Conservation (phyloP, 1,140 invertebrate genomes). For the Megalopta genalis region DNA sequence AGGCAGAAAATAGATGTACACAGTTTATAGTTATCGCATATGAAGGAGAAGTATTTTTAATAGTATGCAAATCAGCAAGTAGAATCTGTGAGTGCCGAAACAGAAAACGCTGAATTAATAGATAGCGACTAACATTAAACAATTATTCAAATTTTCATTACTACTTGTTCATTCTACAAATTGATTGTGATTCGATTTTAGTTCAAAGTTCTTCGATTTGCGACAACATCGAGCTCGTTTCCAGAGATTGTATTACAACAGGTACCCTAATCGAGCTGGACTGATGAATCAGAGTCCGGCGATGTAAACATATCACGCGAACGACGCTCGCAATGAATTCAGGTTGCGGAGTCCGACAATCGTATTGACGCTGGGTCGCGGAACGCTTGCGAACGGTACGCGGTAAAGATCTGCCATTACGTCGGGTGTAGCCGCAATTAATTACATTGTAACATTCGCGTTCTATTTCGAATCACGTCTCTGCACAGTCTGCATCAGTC, state of each 20-base stretch:
- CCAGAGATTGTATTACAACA: background rate
- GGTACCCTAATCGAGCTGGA: background rate
- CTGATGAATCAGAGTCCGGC: background rate
- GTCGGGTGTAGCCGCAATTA: background rate
- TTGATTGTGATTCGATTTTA: too few species aligned
- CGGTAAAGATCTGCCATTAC: constrained; percentile 2
- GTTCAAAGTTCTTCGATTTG: background rate
- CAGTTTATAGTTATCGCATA: too few species aligned
- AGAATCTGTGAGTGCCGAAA: too few species aligned
- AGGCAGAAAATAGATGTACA: too few species aligned
- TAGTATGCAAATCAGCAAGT: too few species aligned
- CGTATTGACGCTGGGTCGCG: background rate
- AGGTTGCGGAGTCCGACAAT: background rate
- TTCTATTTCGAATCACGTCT: background rate
- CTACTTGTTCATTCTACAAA: too few species aligned
- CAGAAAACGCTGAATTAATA: too few species aligned
- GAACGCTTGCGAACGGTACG: background rate
- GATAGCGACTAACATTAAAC: too few species aligned
- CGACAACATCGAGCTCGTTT: background rate
- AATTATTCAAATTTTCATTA: too few species aligned
- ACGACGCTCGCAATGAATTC: constrained; percentile 1
- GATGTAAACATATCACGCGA: background rate
- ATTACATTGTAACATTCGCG: background rate
- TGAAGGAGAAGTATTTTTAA: too few species aligned
- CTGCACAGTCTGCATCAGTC: background rate